Evolutionary conservation across 2,888 invertebrate genomes (phyloP).

Genomic region (Megamerina dolium): DNA sequence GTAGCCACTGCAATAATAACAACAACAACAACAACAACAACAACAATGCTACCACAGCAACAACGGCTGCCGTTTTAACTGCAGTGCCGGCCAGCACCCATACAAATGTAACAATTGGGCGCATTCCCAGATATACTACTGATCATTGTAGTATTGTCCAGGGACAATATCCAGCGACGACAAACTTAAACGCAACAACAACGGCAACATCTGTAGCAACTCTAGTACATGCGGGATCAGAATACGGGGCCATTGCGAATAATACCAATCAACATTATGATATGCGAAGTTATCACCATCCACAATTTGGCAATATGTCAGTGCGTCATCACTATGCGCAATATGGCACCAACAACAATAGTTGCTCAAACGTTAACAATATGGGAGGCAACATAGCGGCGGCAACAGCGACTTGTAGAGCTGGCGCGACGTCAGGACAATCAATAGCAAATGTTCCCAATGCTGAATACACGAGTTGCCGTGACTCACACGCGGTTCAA

Average conservation of each 20-base stretch:
- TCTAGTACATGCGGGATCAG: conserved; percentile 18
- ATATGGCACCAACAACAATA: conserved; percentile 22
- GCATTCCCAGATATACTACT: not conserved
- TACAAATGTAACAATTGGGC: conserved; percentile 18
- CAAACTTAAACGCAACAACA: conserved; percentile 19
- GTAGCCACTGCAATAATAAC: conserved; percentile 15
- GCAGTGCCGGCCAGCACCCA: conserved; percentile 13
- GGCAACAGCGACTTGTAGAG: not conserved
- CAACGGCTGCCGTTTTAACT: not conserved
- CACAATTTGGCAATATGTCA: conserved; percentile 46
- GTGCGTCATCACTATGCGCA: conserved; percentile 30
- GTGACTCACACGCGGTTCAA: too few relatives aligned
- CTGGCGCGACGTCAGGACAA: not conserved
- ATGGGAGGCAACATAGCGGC: conserved; percentile 1
- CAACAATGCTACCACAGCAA: conserved; percentile 8
- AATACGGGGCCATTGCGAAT: conserved; percentile 5
- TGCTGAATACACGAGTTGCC: too few relatives aligned
- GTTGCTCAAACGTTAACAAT: not conserved
- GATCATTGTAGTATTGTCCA: conserved; percentile 1
- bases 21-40: conserved; percentile 11
- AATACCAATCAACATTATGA: conserved; percentile 28
- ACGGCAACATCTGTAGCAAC: conserved; percentile 21
- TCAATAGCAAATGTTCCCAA: too few relatives aligned
- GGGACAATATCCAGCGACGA: conserved; percentile 19
- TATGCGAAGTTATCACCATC: conserved; percentile 40